Conservation (phyloP, 2,113 vertebrate genomes). For the Uropsilus gracilis region DNA sequence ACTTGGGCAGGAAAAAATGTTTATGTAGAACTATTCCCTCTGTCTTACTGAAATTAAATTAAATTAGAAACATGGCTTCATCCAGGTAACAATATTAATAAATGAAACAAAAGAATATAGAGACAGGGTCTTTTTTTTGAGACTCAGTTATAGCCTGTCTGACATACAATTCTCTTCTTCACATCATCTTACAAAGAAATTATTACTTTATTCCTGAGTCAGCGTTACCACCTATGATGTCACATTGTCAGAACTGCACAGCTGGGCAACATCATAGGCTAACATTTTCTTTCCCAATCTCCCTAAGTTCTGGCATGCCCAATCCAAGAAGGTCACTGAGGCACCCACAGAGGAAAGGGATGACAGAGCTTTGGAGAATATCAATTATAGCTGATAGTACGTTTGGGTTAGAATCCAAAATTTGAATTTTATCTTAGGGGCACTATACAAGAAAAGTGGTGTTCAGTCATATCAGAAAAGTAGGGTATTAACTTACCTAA, state of each 20-base stretch:
- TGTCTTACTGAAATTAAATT: conserved; percentile 1
- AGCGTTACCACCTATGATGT: not conserved
- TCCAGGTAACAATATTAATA: not conserved
- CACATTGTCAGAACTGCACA: not conserved
- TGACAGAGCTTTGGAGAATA: not conserved
- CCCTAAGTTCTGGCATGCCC: not conserved
- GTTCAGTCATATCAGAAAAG: not conserved
- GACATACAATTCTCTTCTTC: not conserved
- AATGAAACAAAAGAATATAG: not conserved
- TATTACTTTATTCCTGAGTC: not conserved
- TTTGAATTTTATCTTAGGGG: not conserved
- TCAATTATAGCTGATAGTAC: not conserved
- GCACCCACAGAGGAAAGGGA: not conserved
- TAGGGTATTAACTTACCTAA: not conserved
- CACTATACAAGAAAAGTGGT: not conserved
- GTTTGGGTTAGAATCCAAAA: not conserved
- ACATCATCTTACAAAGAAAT: not conserved
- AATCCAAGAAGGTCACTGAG: not conserved
- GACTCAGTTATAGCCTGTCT: not conserved
- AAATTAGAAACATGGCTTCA: not conserved
- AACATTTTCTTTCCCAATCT: not conserved
- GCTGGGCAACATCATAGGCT: not conserved
- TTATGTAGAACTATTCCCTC: not conserved
- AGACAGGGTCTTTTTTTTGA: not conserved
- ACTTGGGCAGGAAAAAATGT: not conserved